Conservation (phyloP, 2,888 invertebrate species). For the Amitus sp. region DNA sequence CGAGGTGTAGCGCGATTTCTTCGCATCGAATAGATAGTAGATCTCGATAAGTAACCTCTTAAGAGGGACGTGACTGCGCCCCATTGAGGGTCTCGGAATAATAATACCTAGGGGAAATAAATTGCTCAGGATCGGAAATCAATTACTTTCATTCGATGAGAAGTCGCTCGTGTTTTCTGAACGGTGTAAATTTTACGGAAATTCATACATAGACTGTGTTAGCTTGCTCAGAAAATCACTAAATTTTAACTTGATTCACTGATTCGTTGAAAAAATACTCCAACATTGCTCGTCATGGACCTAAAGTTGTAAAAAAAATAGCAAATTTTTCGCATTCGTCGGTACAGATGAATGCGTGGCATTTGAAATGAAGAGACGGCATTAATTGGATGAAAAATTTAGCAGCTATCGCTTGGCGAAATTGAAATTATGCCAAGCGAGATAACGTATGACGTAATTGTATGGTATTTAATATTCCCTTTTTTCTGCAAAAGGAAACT, state of each 20-base stretch:
- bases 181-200: slow-evolving; percentile 8
- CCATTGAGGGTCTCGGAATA: slow-evolving; percentile 31
- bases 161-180: slow-evolving; percentile 8
- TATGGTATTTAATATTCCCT: slow-evolving; percentile 9
- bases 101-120: slow-evolving; percentile 31
- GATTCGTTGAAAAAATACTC: too few relatives aligned
- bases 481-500: background rate
- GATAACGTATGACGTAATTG: background rate
- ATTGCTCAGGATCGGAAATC: slow-evolving; percentile 24
- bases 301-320: too few relatives aligned
- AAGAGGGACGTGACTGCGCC: slow-evolving; percentile 37
- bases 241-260: too few relatives aligned
- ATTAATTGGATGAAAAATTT: background rate
- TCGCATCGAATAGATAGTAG: slow-evolving; percentile 37
- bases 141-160: slow-evolving; percentile 20
- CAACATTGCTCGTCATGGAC: too few relatives aligned
- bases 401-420: slow-evolving; percentile 8
- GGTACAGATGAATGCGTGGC: background rate
- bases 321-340: too few relatives aligned
- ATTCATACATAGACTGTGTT: too few relatives aligned
- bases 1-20: slow-evolving; percentile 36
- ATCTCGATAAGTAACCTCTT: slow-evolving; percentile 35
- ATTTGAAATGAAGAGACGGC: background rate
- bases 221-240: too few relatives aligned
- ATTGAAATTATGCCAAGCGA: slow-evolving; percentile 8